Evolutionary conservation across 2,797 vertebrate genomes (phyloP).

Genomic region (Enteromius treurensis): DNA sequence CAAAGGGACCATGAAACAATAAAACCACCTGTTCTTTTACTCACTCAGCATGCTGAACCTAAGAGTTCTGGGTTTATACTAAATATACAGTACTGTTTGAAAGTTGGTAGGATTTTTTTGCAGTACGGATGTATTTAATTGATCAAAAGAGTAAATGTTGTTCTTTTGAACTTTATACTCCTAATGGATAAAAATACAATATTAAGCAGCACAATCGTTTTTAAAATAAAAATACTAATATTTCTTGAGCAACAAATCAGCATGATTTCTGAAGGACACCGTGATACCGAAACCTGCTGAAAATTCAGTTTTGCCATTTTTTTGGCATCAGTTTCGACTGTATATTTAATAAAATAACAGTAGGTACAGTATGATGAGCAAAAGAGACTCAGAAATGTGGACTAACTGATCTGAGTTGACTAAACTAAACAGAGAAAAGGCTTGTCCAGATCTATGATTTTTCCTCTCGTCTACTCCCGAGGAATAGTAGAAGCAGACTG

Average conservation of each 20-base stretch:
- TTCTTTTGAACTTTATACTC: background rate
- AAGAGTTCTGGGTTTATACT: background rate
- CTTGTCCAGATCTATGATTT: constrained; percentile 47
- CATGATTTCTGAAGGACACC: background rate
- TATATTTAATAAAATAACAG: background rate
- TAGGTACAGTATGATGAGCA: background rate
- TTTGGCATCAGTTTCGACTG: background rate
- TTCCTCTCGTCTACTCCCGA: constrained; percentile 44
- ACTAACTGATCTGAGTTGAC: constrained; percentile 40
- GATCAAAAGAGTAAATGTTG: background rate
- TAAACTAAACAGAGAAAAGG: constrained; percentile 39
- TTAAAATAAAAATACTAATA: background rate
- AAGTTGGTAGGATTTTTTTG: background rate
- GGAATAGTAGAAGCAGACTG: constrained; percentile 67
- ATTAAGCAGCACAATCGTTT: background rate
- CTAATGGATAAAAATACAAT: background rate
- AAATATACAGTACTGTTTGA: background rate
- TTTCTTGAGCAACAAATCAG: background rate
- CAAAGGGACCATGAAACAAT: constrained; percentile 19
- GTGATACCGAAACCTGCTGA: background rate
- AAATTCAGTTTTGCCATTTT: background rate
- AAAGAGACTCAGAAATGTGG: background rate
- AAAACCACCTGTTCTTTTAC: constrained; percentile 9
- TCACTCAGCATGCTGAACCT: constrained; percentile 37
- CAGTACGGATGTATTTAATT: background rate